Base-by-base conservation (phyloP, 2,113 vertebrate genomes). In the Kryptolebias marmoratus region DNA sequence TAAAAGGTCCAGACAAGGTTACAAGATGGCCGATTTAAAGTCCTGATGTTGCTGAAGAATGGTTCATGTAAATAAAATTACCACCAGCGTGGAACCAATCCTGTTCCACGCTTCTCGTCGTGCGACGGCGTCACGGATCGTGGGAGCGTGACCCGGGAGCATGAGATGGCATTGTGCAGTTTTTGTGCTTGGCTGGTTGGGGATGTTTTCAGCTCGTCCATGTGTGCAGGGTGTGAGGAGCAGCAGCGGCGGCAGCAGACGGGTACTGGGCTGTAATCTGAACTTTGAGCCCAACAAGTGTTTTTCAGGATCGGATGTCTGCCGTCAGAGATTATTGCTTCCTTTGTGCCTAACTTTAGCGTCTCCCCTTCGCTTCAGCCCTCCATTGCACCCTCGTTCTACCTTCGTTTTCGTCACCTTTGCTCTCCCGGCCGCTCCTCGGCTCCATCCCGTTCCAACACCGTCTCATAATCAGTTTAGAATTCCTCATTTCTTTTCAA, bases 291-390 rank as follows among this genome's bases (percentile, higher is more conserved):
- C 78, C 86, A 79, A 75, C 60, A 71, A 72, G 87, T 80, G 78
- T 79, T 80, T 79, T 52, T 74, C 48, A 56, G 73, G 85, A 92
- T 94, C 83, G 82, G 80, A 80, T 94, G 77, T 90, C 91, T 71
- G 52, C 67, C 11, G 77, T 90, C 88, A 89, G 87, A 93, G 92
- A 92, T 94, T 92, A 91, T 74, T 82, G 81, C 84, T 87, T 80
- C 86, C 82, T 84, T 93, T 93, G 88, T 93, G 77, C 87, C 89
- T 82, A 84, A 22, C 83, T 73, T 82, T 79, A 77, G 81, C 87
- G 73, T 79, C 88, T 86, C 72, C 70, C 85, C 80, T 65, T 62
- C 66, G 57, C 63, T 66, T 68, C 22, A 22, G 22, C 22, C 79
- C 73, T 77, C 63, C 57, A 63, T 83, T 81, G 30, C 64, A 72